Evolutionary conservation across 2,888 invertebrate species (phyloP).

Genomic region (Chesias legatella): DNA sequence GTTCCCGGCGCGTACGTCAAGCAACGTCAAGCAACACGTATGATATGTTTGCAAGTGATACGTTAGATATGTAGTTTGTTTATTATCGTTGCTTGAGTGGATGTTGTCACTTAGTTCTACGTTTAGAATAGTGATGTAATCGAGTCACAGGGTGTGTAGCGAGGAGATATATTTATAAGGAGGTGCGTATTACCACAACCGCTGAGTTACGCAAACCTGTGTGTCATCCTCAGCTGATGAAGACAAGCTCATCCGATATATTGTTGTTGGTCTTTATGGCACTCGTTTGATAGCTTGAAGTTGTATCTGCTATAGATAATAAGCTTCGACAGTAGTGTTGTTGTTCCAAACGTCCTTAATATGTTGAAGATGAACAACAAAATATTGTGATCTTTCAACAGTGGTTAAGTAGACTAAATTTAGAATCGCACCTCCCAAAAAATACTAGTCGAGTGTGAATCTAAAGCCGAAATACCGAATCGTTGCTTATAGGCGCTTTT

Average conservation of each 20-base stretch:
- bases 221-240: no score
- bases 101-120: slow-evolving; percentile 16
- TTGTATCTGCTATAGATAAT: no score
- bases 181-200: slow-evolving; percentile 19
- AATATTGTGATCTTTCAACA: not conserved
- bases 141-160: slow-evolving; percentile 33
- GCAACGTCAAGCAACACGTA: no score
- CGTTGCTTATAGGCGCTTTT: slow-evolving; percentile 23
- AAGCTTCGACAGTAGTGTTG: no score
- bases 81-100: slow-evolving; percentile 23
- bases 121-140: slow-evolving; percentile 22
- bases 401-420: slow-evolving; percentile 2
- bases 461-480: slow-evolving; percentile 50
- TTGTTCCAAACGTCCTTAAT: no score
- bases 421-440: slow-evolving; percentile 39
- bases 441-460: slow-evolving; percentile 73
- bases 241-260: no score
- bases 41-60: slow-evolving; percentile 21
- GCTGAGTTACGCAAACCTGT: no score
- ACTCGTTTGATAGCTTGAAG: no score
- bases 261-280: no score
- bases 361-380: no score
- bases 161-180: slow-evolving; percentile 21
- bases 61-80: slow-evolving; percentile 15
- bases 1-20: no score